phyloP scores from a whole-genome alignment of 2,888 invertebrate genomes.

The Dinocampus coccinellae region DNA sequence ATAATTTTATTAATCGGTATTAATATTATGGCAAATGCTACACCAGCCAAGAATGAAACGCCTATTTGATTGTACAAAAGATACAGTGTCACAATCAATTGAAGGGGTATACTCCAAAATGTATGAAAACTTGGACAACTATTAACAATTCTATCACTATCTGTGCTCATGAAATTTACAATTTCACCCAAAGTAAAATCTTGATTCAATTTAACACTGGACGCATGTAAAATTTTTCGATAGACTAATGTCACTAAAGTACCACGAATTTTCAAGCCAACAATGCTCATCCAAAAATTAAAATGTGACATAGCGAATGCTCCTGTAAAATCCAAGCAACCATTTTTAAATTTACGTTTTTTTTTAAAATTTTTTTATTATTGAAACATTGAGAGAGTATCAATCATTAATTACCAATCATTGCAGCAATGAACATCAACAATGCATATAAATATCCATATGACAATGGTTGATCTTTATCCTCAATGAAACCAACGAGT shows the following conservation, averaged over 20 bases:
- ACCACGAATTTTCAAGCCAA: conserved; percentile 89
- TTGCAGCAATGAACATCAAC: conserved; percentile 76
- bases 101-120: conserved; percentile 96
- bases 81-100: conserved; percentile 84
- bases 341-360: not conserved
- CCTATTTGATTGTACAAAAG: conserved; percentile 91
- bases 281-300: conserved; percentile 86
- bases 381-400: not conserved
- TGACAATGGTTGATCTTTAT: conserved; percentile 76
- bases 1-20: conserved; percentile 94
- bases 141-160: conserved; percentile 94
- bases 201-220: conserved; percentile 60
- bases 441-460: conserved; percentile 77
- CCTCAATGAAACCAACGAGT: conserved; percentile 84
- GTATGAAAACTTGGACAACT: conserved; percentile 97
- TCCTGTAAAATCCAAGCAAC: conserved; percentile 66
- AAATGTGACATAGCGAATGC: conserved; percentile 90
- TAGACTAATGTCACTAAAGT: conserved; percentile 88
- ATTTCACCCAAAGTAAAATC: conserved; percentile 84
- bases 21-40: conserved; percentile 85
- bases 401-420: conserved; percentile 75
- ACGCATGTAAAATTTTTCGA: conserved; percentile 74
- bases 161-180: conserved; percentile 96
- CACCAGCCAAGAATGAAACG: conserved; percentile 90
- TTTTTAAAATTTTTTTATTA: not conserved